Conservation (phyloP, 1,140 invertebrate genomes). For the Wiebesia pumilae region DNA sequence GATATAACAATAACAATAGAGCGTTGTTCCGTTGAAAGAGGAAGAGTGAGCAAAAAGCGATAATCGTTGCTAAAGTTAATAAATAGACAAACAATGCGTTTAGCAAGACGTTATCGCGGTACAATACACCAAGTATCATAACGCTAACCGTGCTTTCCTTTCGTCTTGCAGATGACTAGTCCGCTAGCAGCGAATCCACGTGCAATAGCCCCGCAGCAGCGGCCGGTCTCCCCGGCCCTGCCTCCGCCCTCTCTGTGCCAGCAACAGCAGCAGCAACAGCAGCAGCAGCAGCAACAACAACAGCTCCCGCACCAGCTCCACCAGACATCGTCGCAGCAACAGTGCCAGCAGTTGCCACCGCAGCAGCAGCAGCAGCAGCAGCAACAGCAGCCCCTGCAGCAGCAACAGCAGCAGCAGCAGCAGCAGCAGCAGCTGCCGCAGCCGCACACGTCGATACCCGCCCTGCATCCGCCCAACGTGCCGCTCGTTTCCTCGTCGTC, state of each 20-base stretch:
- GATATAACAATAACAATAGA: neutral
- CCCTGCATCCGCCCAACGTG: slow-evolving; percentile 76
- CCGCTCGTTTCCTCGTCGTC: slow-evolving; percentile 75
- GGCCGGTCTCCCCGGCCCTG: slow-evolving; percentile 70
- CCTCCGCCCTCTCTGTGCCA: slow-evolving; percentile 67
- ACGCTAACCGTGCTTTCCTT: neutral
- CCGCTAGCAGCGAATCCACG: slow-evolving; percentile 74
- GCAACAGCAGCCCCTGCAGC: neutral
- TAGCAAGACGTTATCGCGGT: neutral
- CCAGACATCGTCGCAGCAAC: slow-evolving; percentile 7
- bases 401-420: slow-evolving; percentile 65
- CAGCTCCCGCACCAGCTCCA: slow-evolving; percentile 27
- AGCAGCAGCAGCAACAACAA: slow-evolving; percentile 41
- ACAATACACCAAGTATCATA: neutral
- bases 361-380: slow-evolving; percentile 6
- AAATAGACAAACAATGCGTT: neutral
- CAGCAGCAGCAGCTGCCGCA: slow-evolving; percentile 54
- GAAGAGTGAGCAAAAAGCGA: neutral
- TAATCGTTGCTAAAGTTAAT: neutral
- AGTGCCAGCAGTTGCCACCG: neutral
- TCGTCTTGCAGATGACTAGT: slow-evolving; percentile 71
- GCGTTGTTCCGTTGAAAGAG: neutral
- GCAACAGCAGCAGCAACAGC: slow-evolving; percentile 58
- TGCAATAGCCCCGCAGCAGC: slow-evolving; percentile 73
- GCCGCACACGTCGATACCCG: slow-evolving; percentile 74